These are phyloP conservation scores for Poeciliopsis gracilis DNA, from an alignment of 2,797 vertebrate genomes.

Conservation along the genomic window DNA sequence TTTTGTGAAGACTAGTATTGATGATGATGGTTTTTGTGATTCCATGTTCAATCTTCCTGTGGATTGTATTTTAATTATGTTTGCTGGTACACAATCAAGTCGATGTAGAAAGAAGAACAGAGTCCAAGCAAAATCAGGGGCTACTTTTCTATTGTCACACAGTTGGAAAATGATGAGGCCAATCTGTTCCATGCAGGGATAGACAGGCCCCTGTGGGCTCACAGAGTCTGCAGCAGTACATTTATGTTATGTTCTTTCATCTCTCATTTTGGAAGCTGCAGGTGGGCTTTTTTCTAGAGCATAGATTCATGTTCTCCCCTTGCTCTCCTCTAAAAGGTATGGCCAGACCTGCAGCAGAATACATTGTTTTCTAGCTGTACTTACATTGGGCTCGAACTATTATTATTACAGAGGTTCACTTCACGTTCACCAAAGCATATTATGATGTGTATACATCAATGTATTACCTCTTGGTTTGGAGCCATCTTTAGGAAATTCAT, in stretches of 20 bases:
- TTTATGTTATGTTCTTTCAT: slow-evolving; percentile 58
- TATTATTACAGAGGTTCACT: slow-evolving; percentile 43
- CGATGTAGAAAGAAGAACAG: slow-evolving; percentile 31
- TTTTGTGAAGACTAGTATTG: slow-evolving; percentile 12
- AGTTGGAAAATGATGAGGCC: slow-evolving; percentile 69
- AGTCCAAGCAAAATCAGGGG: slow-evolving; percentile 51
- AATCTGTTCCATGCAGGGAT: slow-evolving; percentile 64
- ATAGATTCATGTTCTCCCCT: slow-evolving; percentile 28
- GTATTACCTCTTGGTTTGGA: slow-evolving; percentile 39
- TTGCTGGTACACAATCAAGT: slow-evolving; percentile 47
- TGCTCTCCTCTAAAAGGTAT: slow-evolving; percentile 27
- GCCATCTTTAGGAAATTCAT: slow-evolving; percentile 17
- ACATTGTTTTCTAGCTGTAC: slow-evolving; percentile 45
- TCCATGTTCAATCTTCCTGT: slow-evolving; percentile 6
- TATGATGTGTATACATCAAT: slow-evolving; percentile 38
- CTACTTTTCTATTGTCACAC: slow-evolving; percentile 61
- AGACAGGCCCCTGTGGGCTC: slow-evolving; percentile 63
- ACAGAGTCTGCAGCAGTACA: slow-evolving; percentile 60
- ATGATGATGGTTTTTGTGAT: slow-evolving; percentile 23
- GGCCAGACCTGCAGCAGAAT: slow-evolving; percentile 17
- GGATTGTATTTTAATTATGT: slow-evolving; percentile 23
- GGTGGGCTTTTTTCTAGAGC: slow-evolving; percentile 55
- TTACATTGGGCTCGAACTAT: slow-evolving; percentile 30
- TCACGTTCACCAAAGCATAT: slow-evolving; percentile 47
- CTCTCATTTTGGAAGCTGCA: slow-evolving; percentile 65